A percentile compares a stretch with the other conserved stretches of the same genome.
These are phyloP conservation scores for Sialia sialis DNA, from an alignment of 2,113 vertebrate genomes.

Conservation along the genomic window DNA sequence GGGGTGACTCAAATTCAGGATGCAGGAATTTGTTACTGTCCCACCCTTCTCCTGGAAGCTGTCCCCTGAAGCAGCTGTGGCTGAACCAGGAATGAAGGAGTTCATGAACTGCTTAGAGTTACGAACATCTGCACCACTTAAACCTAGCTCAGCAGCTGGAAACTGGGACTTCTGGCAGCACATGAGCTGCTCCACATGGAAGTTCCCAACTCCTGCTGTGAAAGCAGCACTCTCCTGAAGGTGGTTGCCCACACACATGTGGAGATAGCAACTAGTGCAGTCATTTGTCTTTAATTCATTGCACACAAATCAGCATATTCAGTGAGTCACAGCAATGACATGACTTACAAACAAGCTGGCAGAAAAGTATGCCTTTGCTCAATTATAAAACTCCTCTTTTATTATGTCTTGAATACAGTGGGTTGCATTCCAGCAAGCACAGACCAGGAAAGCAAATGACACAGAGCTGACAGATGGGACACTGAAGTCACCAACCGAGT, in stretches of 20 bases:
- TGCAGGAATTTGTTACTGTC: background rate
- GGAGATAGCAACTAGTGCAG: background rate
- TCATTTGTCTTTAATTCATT: background rate
- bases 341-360: background rate
- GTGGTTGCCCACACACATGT: background rate
- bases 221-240: background rate
- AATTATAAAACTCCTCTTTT: background rate
- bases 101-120: background rate
- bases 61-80: background rate
- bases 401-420: background rate
- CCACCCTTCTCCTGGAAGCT: background rate
- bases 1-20: background rate
- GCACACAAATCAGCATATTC: background rate
- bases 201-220: background rate
- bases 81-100: background rate
- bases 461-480: background rate
- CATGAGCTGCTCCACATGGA: background rate
- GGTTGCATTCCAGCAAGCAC: background rate
- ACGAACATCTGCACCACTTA: background rate
- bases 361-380: background rate
- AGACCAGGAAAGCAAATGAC: background rate
- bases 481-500: background rate
- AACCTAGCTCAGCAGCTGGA: background rate
- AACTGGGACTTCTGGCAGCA: background rate
- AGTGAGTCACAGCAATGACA: background rate